phyloP scores from a whole-genome alignment of 1,140 invertebrate genomes.

The Trachelipus rathkii region DNA sequence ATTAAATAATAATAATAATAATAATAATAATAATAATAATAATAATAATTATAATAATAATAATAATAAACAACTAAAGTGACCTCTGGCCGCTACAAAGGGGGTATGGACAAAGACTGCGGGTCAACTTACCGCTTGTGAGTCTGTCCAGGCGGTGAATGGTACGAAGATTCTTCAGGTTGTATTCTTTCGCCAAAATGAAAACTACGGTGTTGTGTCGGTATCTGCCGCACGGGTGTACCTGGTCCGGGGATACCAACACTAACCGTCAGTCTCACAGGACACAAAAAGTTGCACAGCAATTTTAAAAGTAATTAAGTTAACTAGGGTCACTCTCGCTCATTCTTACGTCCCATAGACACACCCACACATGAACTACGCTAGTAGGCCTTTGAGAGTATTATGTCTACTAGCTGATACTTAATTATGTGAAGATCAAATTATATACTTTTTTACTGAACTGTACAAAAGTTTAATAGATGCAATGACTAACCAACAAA shows the following conservation, averaged over 20 bases:
- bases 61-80: neutral
- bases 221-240: slow-evolving; percentile 94
- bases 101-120: neutral
- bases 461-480: too few species aligned
- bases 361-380: slow-evolving; percentile 13
- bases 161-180: slow-evolving; percentile 86
- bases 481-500: too few species aligned
- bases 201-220: slow-evolving; percentile 93
- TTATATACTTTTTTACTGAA: too few species aligned
- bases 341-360: neutral
- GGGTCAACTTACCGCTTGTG: slow-evolving; percentile 55
- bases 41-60: too few species aligned
- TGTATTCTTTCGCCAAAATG: slow-evolving; percentile 93
- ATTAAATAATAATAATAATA: too few species aligned
- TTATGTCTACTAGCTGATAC: neutral
- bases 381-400: neutral
- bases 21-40: too few species aligned
- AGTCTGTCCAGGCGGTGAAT: slow-evolving; percentile 64
- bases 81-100: neutral
- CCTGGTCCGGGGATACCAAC: slow-evolving; percentile 56
- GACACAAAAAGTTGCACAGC: slow-evolving; percentile 9
- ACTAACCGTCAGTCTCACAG: slow-evolving; percentile 23
- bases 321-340: neutral
- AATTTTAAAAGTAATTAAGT: neutral
- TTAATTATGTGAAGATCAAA: neutral